These are phyloP conservation scores for Diaprepes abbreviatus DNA, from an alignment of 2,888 invertebrate species.

Conservation along the genomic window DNA sequence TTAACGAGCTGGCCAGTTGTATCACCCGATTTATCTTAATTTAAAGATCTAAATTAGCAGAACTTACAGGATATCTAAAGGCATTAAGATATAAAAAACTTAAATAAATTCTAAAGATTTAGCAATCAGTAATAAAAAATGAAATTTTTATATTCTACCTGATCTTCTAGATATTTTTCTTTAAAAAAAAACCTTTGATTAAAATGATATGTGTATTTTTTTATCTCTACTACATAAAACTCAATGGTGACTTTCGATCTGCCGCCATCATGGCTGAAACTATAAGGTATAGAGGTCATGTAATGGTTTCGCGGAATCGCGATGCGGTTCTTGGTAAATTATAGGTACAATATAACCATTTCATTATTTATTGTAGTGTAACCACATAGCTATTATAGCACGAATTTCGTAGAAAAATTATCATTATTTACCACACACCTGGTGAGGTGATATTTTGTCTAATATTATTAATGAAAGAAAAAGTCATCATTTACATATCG, in stretches of 20 bases:
- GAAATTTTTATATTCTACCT: too few species aligned
- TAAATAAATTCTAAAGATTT: too few species aligned
- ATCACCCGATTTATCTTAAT: too few species aligned
- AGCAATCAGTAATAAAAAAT: too few species aligned
- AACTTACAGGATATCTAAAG: too few species aligned
- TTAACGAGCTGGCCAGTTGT: too few species aligned
- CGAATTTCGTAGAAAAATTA: not conserved
- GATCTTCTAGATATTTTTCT: too few species aligned
- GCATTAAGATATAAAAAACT: too few species aligned
- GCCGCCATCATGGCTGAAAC: slow-evolving; percentile 8
- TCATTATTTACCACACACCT: slow-evolving; percentile 1
- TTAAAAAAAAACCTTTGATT: too few species aligned
- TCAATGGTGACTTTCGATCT: not conserved
- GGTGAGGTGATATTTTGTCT: not conserved
- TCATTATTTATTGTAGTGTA: not conserved
- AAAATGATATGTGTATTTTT: too few species aligned
- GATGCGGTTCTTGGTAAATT: not conserved
- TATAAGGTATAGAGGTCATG: slow-evolving; percentile 6
- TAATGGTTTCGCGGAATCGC: slow-evolving; percentile 5
- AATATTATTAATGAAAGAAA: not conserved
- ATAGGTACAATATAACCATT: not conserved
- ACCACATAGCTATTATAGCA: not conserved
- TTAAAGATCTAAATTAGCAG: too few species aligned
- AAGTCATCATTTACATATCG: too few species aligned
- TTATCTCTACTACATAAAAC: slow-evolving; percentile 1